phyloP scores from a whole-genome alignment of 1,140 invertebrate species.

The Caerostris extrusa region DNA sequence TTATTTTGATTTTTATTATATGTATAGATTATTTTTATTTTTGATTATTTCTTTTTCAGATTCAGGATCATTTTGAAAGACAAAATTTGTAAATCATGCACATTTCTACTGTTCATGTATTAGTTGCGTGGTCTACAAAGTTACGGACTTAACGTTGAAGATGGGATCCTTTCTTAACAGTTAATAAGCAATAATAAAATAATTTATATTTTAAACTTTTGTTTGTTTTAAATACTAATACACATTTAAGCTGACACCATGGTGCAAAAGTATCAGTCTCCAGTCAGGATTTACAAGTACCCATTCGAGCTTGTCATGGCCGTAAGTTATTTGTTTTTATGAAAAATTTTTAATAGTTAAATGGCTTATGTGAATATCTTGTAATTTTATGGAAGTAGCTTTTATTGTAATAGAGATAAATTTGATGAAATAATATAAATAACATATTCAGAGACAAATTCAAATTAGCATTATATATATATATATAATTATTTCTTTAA shows the following conservation, averaged over 20 bases:
- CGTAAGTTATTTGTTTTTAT: slow-evolving; percentile 85
- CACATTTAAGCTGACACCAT: slow-evolving; percentile 84
- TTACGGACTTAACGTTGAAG: neutral
- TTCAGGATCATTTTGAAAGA: neutral
- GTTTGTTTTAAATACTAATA: slow-evolving; percentile 5
- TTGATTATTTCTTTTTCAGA: neutral
- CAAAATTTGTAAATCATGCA: slow-evolving; percentile 51
- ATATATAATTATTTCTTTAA: too few species aligned
- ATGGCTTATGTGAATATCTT: too few species aligned
- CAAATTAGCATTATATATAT: too few species aligned
- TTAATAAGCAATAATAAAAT: slow-evolving; percentile 62
- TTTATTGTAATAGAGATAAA: too few species aligned
- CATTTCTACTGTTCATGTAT: slow-evolving; percentile 56
- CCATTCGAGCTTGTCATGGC: slow-evolving; percentile 98
- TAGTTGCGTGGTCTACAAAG: slow-evolving; percentile 53
- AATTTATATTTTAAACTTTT: neutral
- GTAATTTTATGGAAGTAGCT: too few species aligned
- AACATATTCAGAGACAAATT: too few species aligned
- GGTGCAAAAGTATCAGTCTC: slow-evolving; percentile 98
- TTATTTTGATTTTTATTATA: neutral
- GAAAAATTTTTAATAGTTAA: too few species aligned
- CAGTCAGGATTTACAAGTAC: slow-evolving; percentile 97
- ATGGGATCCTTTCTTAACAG: neutral
- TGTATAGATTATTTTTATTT: neutral
- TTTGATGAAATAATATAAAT: too few species aligned